Evolutionary conservation across 2,888 invertebrate species (phyloP).

Genomic region (Drosophila nigritarsus): DNA sequence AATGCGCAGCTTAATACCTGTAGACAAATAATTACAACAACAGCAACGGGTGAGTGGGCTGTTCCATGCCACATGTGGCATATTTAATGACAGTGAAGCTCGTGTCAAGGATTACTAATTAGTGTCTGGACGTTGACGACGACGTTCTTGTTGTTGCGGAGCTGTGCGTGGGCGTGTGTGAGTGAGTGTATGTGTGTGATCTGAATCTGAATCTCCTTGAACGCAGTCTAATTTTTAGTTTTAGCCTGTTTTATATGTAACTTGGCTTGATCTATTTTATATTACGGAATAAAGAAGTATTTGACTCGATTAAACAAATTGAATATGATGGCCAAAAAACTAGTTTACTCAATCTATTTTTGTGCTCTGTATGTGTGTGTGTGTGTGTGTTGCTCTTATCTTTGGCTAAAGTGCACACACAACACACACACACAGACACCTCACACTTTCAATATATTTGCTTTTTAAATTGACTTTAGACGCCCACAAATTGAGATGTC

Average conservation of each 20-base stretch:
- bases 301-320: neutral
- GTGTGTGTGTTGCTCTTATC: slow-evolving; percentile 35
- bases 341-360: neutral
- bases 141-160: slow-evolving; percentile 28
- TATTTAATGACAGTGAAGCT: slow-evolving; percentile 77
- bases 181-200: neutral
- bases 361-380: slow-evolving; percentile 14
- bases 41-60: slow-evolving; percentile 13
- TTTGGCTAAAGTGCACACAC: slow-evolving; percentile 56
- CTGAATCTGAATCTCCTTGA: neutral
- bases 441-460: slow-evolving; percentile 51
- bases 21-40: slow-evolving; percentile 77
- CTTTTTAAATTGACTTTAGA: slow-evolving; percentile 77
- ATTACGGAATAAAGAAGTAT: neutral
- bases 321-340: neutral
- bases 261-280: neutral
- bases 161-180: neutral
- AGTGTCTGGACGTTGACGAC: slow-evolving; percentile 78
- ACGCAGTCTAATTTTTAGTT: neutral
- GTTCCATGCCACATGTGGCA: slow-evolving; percentile 66
- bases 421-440: slow-evolving; percentile 8
- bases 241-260: neutral
- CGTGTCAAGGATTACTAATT: slow-evolving; percentile 81
- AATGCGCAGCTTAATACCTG: slow-evolving; percentile 71
- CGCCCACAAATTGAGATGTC: slow-evolving; percentile 71